Percentiles rank a stretch among this genome's conserved stretches.
Evolutionary conservation across 2,113 vertebrate genomes (phyloP).

Genomic region (Pterocles gutturalis): DNA sequence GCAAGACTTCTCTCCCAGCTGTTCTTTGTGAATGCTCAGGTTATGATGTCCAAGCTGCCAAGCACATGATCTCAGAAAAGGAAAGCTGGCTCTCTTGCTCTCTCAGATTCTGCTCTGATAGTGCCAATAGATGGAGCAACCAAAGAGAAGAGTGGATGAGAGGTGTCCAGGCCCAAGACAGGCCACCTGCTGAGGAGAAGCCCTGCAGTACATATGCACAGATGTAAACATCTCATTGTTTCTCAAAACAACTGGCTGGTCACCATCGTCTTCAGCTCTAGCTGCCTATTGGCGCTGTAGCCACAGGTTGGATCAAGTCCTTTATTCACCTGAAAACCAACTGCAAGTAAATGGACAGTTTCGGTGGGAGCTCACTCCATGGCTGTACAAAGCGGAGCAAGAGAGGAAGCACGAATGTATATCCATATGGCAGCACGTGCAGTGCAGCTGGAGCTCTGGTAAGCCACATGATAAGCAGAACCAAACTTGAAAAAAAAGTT

Average conservation of each 20-base stretch:
- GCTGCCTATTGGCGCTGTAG: background rate
- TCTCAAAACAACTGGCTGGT: background rate
- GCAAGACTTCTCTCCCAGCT: background rate
- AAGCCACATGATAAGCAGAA: background rate
- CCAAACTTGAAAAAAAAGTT: background rate
- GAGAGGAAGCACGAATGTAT: accelerated
- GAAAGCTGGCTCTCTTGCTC: background rate
- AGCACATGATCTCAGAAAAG: background rate
- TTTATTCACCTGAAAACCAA: background rate
- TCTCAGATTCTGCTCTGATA: background rate
- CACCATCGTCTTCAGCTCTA: background rate
- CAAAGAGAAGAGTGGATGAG: background rate
- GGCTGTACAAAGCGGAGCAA: background rate
- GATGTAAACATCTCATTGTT: background rate
- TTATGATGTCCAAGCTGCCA: background rate
- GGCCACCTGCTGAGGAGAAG: background rate
- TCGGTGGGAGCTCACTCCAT: background rate
- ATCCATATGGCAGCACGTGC: background rate
- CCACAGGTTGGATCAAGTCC: background rate
- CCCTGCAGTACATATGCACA: background rate
- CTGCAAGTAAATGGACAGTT: background rate
- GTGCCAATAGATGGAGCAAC: background rate
- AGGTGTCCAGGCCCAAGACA: background rate
- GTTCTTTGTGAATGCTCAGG: background rate
- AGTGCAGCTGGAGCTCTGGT: background rate